A percentile compares a stretch with the other conserved stretches of the same genome.
These are phyloP conservation scores for Pissodes strobi DNA, from an alignment of 1,140 invertebrate genomes.

Conservation along the genomic window DNA sequence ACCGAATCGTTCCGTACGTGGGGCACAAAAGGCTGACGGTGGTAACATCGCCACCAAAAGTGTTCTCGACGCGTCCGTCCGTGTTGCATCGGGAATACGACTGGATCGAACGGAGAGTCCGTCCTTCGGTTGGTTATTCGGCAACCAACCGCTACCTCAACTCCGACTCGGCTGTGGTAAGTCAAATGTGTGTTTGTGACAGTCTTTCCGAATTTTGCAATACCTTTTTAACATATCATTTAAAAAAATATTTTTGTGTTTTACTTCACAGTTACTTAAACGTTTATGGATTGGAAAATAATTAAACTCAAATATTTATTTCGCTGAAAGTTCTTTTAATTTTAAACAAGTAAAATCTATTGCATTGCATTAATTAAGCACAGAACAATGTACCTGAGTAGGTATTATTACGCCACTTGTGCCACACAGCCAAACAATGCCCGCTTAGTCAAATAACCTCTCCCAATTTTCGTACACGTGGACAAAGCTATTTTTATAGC, in stretches of 20 bases:
- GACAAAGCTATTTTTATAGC: too few species aligned
- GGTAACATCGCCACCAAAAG: slow-evolving; percentile 62
- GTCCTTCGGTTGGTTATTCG: slow-evolving; percentile 66
- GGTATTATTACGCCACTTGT: too few species aligned
- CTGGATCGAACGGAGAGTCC: slow-evolving; percentile 68
- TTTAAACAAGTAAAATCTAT: too few species aligned
- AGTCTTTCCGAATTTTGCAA: neutral
- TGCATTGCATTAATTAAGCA: too few species aligned
- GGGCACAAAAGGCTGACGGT: slow-evolving; percentile 71
- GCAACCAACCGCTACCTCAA: slow-evolving; percentile 75
- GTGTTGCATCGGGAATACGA: slow-evolving; percentile 72
- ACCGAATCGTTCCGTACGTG: slow-evolving; percentile 61
- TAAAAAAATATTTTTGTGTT: neutral
- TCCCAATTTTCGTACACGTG: too few species aligned
- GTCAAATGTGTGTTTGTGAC: slow-evolving; percentile 31
- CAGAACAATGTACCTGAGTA: too few species aligned
- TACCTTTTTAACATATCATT: neutral
- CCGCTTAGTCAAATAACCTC: too few species aligned
- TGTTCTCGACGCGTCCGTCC: slow-evolving; percentile 68
- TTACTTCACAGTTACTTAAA: neutral
- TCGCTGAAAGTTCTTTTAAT: too few species aligned
- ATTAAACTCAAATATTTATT: too few species aligned
- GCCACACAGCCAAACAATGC: too few species aligned
- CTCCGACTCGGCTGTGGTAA: slow-evolving; percentile 72
- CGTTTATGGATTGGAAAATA: neutral